Evolutionary conservation across 2,797 vertebrate species (phyloP), one percentile per base, ranked within the genome.

Genomic region (Distichodus sexfasciatus): DNA sequence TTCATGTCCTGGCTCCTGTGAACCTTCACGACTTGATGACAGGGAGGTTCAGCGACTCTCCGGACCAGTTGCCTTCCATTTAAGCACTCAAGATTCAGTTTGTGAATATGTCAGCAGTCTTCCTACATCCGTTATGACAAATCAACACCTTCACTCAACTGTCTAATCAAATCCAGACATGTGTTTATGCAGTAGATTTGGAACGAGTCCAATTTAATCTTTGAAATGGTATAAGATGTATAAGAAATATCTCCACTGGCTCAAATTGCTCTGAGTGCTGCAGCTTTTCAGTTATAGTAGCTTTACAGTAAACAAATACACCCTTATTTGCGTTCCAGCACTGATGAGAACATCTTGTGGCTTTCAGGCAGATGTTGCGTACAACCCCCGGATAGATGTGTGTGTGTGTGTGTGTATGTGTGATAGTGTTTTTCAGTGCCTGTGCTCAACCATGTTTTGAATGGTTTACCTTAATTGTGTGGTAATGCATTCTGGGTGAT

Each of bases 291-390:
- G 17, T 36, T 14, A 48, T 53, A 69, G 61, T 53, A 35, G 8
- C 46, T 7, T 69, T 69, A 61, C 55, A 7, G 36, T 59, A 59
- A 59, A 59, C 55, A 71, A 47, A 71, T 54, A 54, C 29, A n/a
- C 40, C 69, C 83, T 89, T 77, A 84, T 89, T 82, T 84, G 80
- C 81, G 79, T 88, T 86, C 88, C 83, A 86, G 87, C 76, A 4
- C 75, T 70, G 72, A 77, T 60, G 41, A 15, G 6, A 79, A 72
- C 74, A 71, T 81, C 70, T 78, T 73, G 77, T 79, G 17, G 44
- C 68, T 46, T 66, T 69, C 68, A 15, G 64, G 57, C 28, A 6
- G 71, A 74, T 71, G 57, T 79, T 77, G 69, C 58, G 47, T 68
- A 77, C 82, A 26, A 7, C 15, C n/a, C 1, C 54, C 26, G 24